Evolutionary conservation across 1,140 invertebrate genomes (phyloP).

Genomic region (Proctacanthus coquilletti): DNA sequence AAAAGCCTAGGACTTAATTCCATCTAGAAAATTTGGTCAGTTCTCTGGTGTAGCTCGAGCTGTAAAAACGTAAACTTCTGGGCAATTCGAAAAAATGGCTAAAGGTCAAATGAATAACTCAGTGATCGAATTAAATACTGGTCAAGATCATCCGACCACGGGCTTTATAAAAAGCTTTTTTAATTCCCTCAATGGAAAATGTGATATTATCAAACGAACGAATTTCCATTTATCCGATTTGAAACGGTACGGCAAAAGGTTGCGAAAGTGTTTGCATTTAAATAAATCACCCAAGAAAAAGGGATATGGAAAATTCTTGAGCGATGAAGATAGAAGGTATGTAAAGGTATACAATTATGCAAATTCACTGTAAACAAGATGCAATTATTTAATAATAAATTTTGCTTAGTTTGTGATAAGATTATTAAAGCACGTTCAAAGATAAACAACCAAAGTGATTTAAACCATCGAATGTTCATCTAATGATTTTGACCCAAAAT

Average conservation of each 20-base stretch:
- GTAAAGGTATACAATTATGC: background rate
- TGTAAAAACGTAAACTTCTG: too few species aligned
- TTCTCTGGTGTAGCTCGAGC: too few species aligned
- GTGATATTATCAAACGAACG: too few species aligned
- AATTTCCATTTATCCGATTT: background rate
- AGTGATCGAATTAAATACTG: background rate
- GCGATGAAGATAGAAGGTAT: slow-evolving; percentile 39
- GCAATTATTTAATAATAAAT: background rate
- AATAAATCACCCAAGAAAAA: slow-evolving; percentile 31
- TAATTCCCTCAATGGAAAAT: slow-evolving; percentile 6
- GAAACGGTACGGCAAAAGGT: slow-evolving; percentile 24
- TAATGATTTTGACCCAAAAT: slow-evolving; percentile 11
- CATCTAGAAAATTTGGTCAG: too few species aligned
- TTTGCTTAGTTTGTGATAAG: slow-evolving; percentile 17
- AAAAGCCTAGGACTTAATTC: too few species aligned
- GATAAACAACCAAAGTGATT: slow-evolving; percentile 10
- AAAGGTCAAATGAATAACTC: background rate
- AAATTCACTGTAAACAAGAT: background rate
- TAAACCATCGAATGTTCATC: slow-evolving; percentile 13
- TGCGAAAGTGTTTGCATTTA: slow-evolving; percentile 20
- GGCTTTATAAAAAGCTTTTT: background rate
- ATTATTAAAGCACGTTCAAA: slow-evolving; percentile 7
- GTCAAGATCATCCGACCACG: background rate
- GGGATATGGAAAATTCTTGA: slow-evolving; percentile 34
- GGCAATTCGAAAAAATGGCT: too few species aligned